phyloP scores from a whole-genome alignment of 2,113 vertebrate genomes.

The Datnioides undecimradiatus region DNA sequence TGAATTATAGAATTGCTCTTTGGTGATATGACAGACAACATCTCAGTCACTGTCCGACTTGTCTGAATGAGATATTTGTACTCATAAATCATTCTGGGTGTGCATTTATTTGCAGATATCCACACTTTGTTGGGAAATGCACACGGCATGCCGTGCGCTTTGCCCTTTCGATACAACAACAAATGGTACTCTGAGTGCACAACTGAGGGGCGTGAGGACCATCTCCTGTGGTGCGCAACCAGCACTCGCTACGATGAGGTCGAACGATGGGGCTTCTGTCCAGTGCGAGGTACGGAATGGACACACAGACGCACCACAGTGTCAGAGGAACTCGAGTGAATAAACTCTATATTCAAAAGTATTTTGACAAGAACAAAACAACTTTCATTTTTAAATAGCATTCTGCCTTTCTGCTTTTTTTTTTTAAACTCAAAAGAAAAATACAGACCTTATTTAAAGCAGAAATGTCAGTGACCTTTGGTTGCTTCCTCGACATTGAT shows the following conservation, averaged over 20 bases:
- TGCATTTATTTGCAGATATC: constrained; percentile 85
- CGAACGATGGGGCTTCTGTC: constrained; percentile 94
- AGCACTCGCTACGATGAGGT: constrained; percentile 89
- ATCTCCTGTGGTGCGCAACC: constrained; percentile 91
- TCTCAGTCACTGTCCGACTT: not conserved
- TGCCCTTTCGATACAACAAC: constrained; percentile 93
- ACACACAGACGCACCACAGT: not conserved
- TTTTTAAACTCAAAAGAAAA: too few relatives aligned
- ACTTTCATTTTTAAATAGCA: too few relatives aligned
- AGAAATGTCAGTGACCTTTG: not conserved
- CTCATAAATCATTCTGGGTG: not conserved
- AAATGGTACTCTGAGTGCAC: constrained; percentile 93
- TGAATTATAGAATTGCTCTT: too few relatives aligned
- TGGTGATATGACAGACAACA: not conserved
- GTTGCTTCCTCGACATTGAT: not conserved
- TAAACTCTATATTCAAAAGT: not conserved
- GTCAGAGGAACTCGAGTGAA: not conserved
- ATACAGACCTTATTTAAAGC: too few relatives aligned
- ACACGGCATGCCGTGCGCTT: constrained; percentile 88
- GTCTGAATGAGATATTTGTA: not conserved
- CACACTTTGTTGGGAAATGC: constrained; percentile 92
- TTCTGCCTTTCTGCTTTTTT: too few relatives aligned
- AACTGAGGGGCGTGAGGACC: constrained; percentile 88
- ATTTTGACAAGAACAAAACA: too few relatives aligned
- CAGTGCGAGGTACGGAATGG: constrained; percentile 86